phyloP scores from a whole-genome alignment of 2,797 vertebrate species.

The Taeniopygia guttata region DNA sequence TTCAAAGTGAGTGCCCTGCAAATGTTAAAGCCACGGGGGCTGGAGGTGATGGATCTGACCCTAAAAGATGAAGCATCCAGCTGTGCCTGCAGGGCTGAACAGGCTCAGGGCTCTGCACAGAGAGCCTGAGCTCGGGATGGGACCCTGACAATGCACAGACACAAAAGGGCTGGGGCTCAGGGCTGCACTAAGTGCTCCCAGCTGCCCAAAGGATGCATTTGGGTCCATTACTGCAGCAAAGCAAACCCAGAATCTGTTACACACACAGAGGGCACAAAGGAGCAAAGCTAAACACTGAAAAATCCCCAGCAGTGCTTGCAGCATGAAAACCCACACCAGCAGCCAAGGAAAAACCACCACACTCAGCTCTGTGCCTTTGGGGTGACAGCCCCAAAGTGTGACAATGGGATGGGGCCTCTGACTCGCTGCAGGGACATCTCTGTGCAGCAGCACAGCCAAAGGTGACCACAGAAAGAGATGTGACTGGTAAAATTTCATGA shows the following conservation, averaged over 20 bases:
- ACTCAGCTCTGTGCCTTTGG: background rate
- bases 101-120: accelerated
- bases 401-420: background rate
- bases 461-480: accelerated
- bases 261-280: background rate
- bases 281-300: background rate
- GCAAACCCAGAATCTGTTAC: background rate
- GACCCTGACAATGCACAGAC: background rate
- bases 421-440: background rate
- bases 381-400: background rate
- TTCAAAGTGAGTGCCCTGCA: background rate
- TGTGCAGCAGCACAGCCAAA: background rate
- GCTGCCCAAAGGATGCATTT: background rate
- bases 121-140: background rate
- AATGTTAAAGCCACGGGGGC: accelerated
- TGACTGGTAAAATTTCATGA: background rate
- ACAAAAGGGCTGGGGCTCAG: background rate
- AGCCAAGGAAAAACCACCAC: background rate
- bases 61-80: background rate
- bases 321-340: background rate
- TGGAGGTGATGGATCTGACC: background rate
- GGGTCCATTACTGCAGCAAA: background rate
- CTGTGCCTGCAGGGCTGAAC: background rate
- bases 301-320: background rate
- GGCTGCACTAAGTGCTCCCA: background rate